phyloP scores from a whole-genome alignment of 1,140 invertebrate genomes.

The Drosophila miranda region DNA sequence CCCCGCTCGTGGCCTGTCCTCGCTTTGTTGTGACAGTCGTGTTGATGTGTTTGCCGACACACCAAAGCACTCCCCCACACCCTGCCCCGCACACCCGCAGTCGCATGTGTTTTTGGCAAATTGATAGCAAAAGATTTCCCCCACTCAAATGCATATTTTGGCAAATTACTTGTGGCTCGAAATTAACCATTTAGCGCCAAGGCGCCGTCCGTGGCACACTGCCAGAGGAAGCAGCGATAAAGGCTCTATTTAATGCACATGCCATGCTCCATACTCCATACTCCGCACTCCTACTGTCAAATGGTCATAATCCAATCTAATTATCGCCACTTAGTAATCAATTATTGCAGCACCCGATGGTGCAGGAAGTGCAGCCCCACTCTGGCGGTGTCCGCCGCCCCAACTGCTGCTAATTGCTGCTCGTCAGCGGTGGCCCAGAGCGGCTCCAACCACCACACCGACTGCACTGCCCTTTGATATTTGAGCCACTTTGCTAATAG shows the following conservation, averaged over 20 bases:
- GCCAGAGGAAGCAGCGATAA: too few relatives aligned
- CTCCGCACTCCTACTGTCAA: too few relatives aligned
- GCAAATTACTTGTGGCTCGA: conserved; percentile 36
- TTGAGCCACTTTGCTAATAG: conserved; percentile 77
- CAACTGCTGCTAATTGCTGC: conserved; percentile 59
- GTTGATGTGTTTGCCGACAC: conserved; percentile 71
- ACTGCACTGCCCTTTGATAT: conserved; percentile 68
- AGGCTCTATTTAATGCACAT: too few relatives aligned
- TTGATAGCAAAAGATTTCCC: conserved; percentile 26
- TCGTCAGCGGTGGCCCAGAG: conserved; percentile 26
- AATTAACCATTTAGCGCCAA: conserved; percentile 63
- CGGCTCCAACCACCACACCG: conserved; percentile 6
- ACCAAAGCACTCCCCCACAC: conserved; percentile 10
- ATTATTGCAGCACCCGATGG: too few relatives aligned
- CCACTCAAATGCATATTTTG: conserved; percentile 15
- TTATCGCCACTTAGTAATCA: too few relatives aligned
- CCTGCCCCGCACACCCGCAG: not conserved
- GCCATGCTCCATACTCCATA: too few relatives aligned
- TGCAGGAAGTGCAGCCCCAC: too few relatives aligned
- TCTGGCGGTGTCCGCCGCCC: too few relatives aligned
- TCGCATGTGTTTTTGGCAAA: conserved; percentile 17
- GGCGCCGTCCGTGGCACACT: not conserved
- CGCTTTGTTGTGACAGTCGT: conserved; percentile 74
- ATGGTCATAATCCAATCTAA: too few relatives aligned
- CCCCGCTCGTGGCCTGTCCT: not conserved